Evolutionary conservation across 2,113 vertebrate species (phyloP).

Genomic region (Pelobates fuscus): DNA sequence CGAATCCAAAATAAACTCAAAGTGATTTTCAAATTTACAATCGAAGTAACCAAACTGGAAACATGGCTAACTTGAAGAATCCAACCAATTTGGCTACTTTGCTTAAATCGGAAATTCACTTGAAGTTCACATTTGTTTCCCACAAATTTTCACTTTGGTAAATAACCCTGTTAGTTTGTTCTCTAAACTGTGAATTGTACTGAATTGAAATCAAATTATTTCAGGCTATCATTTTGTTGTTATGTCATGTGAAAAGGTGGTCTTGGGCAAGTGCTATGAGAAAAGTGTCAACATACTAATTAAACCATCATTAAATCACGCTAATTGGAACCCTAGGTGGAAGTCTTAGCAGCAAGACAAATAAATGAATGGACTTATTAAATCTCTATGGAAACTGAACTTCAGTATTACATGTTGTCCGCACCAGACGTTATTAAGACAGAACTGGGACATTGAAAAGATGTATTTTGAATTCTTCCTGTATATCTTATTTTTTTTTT

Average conservation of each 20-base stretch:
- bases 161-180: too few species aligned
- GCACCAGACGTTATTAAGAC: conserved; percentile 35
- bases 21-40: too few species aligned
- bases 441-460: conserved; percentile 35
- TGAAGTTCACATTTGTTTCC: too few species aligned
- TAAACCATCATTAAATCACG: conserved; percentile 45
- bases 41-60: too few species aligned
- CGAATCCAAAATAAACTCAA: too few species aligned
- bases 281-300: conserved; percentile 51
- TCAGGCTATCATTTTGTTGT: conserved; percentile 11
- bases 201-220: too few species aligned
- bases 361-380: conserved; percentile 44
- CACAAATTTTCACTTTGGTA: too few species aligned
- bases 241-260: conserved; percentile 16
- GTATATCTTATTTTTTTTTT: too few species aligned
- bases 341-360: conserved; percentile 32
- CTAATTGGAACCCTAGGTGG: conserved; percentile 49
- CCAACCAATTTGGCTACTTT: too few species aligned
- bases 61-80: too few species aligned
- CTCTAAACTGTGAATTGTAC: too few species aligned
- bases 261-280: conserved; percentile 26
- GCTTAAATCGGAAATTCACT: too few species aligned
- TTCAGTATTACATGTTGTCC: conserved; percentile 45
- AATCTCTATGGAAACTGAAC: conserved; percentile 44
- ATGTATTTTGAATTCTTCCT: conserved; percentile 1